phyloP scores from a whole-genome alignment of 2,888 invertebrate species.

The Theretra japonica region DNA sequence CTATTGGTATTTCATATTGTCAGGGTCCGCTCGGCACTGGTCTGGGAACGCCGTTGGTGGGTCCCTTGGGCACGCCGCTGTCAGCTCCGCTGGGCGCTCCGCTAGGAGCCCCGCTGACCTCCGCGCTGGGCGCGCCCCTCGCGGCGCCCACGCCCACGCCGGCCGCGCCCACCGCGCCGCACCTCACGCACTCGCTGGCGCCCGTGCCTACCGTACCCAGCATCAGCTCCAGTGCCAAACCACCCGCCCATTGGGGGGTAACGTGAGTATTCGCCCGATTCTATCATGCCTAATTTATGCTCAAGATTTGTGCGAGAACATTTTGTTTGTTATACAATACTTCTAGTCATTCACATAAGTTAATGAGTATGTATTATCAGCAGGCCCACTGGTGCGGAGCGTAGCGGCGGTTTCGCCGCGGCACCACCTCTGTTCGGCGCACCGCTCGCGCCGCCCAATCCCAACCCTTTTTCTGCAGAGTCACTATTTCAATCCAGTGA shows the following conservation, averaged over 20 bases:
- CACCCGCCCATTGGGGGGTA: conserved; percentile 82
- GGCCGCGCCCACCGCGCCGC: conserved; percentile 71
- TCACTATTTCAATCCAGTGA: conserved; percentile 94
- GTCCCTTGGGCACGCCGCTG: conserved; percentile 52
- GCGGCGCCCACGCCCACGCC: conserved; percentile 77
- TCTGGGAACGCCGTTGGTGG: conserved; percentile 42
- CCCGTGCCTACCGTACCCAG: conserved; percentile 82
- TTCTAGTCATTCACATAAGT: neutral
- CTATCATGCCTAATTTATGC: neutral
- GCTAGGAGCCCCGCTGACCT: conserved; percentile 66
- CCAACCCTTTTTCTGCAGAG: conserved; percentile 94
- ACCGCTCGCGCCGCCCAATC: conserved; percentile 87
- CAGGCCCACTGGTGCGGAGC: conserved; percentile 80
- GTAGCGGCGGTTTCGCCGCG: conserved; percentile 84
- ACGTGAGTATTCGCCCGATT: conserved; percentile 70
- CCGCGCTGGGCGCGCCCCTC: conserved; percentile 72
- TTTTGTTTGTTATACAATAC: neutral
- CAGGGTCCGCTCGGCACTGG: conserved; percentile 45
- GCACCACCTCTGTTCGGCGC: conserved; percentile 89
- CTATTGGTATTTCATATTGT: neutral
- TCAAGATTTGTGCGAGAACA: conserved; percentile 8
- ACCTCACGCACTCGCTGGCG: conserved; percentile 78
- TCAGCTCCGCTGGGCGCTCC: conserved; percentile 75
- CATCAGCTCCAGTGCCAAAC: conserved; percentile 79
- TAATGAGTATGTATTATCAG: conserved; percentile 46